A percentile compares a stretch with the other conserved stretches of the same genome.
Conservation (phyloP, 2,888 invertebrate genomes). For the Dromius quadrimaculatus region DNA sequence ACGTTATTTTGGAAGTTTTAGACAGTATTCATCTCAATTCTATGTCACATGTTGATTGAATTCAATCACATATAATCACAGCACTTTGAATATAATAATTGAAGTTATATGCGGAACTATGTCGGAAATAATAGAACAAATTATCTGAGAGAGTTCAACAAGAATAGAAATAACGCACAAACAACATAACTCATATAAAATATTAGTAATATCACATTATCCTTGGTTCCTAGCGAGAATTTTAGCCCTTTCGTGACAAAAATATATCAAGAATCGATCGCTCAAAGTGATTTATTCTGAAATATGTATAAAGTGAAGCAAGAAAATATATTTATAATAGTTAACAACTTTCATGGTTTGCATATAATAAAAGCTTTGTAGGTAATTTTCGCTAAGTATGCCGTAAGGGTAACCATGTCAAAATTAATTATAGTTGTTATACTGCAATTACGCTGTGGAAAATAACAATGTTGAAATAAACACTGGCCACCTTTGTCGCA, state of each 20-base stretch:
- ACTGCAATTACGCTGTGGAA: constrained; percentile 24
- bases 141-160: too few species aligned
- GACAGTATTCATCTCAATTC: too few species aligned
- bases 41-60: too few species aligned
- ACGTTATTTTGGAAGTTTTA: too few species aligned
- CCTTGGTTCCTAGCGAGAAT: too few species aligned
- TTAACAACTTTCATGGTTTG: constrained; percentile 30
- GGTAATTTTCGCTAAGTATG: constrained; percentile 28
- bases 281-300: constrained; percentile 1
- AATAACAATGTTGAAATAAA: constrained; percentile 26
- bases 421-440: constrained; percentile 38
- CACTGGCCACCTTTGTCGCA: constrained; percentile 26
- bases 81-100: too few species aligned
- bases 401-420: constrained; percentile 34
- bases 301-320: neutral
- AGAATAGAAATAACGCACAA: too few species aligned
- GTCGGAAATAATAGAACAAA: too few species aligned
- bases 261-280: neutral
- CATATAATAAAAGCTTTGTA: constrained; percentile 31
- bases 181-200: too few species aligned
- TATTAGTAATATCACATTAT: too few species aligned
- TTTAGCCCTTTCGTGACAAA: constrained; percentile 18
- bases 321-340: constrained; percentile 18
- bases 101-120: too few species aligned
- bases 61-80: too few species aligned